These are phyloP conservation scores for Cataglyphis cursor DNA, from an alignment of 2,888 invertebrate genomes.

Conservation along the genomic window DNA sequence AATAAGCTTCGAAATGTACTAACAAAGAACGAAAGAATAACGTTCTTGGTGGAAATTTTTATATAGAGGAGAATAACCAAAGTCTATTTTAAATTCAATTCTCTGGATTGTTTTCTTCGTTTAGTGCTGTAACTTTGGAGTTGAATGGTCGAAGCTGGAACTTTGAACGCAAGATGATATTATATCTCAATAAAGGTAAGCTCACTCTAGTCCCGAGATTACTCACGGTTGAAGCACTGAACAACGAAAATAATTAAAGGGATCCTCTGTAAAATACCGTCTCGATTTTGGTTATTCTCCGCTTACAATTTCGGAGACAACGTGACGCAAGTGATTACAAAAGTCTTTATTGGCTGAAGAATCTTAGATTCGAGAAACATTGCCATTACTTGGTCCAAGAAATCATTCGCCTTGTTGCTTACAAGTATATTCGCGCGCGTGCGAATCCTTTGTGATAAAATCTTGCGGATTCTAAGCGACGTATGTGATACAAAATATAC, in stretches of 20 bases:
- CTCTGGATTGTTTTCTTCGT: slow-evolving; percentile 1
- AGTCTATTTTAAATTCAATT: slow-evolving; percentile 20
- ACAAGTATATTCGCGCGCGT: slow-evolving; percentile 12
- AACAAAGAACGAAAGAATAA: slow-evolving; percentile 20
- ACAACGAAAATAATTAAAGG: slow-evolving; percentile 29
- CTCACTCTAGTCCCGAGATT: slow-evolving; percentile 40
- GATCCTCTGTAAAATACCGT: slow-evolving; percentile 30
- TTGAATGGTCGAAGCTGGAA: slow-evolving; percentile 27
- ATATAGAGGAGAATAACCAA: slow-evolving; percentile 35
- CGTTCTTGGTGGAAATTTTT: slow-evolving; percentile 28
- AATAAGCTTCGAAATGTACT: slow-evolving; percentile 42
- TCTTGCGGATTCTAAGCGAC: slow-evolving; percentile 39
- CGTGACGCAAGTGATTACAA: slow-evolving; percentile 51
- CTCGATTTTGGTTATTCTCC: slow-evolving; percentile 49
- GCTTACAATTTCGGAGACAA: slow-evolving; percentile 53
- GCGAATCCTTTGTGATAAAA: slow-evolving; percentile 50
- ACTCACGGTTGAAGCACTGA: slow-evolving; percentile 17
- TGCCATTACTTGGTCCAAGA: slow-evolving; percentile 47
- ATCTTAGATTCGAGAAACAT: slow-evolving; percentile 48
- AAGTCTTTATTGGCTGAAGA: slow-evolving; percentile 43
- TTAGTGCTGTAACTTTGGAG: slow-evolving; percentile 1
- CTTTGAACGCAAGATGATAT: slow-evolving; percentile 20
- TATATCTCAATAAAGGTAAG: slow-evolving; percentile 31
- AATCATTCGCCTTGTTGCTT: slow-evolving; percentile 32
- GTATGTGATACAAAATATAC: slow-evolving; percentile 51